phyloP scores from a whole-genome alignment of 2,113 vertebrate species.

The Mungos mungo region DNA sequence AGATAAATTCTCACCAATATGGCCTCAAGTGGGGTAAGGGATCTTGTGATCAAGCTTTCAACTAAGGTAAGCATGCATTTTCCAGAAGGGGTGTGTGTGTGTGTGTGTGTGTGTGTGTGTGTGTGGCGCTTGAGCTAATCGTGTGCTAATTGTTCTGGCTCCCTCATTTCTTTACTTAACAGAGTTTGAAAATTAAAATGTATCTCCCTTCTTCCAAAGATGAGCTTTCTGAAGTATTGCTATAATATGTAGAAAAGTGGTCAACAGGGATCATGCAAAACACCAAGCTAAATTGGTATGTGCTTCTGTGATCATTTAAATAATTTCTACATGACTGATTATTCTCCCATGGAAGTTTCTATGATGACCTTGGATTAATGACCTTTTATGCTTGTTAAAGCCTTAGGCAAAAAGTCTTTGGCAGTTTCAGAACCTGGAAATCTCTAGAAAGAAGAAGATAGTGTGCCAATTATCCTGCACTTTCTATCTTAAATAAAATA shows the following conservation, averaged over 20 bases:
- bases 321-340: background rate
- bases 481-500: slow-evolving; percentile 30
- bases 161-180: background rate
- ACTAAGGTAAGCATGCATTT: background rate
- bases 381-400: background rate
- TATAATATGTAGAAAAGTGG: background rate
- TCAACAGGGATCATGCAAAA: background rate
- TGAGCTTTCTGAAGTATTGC: background rate
- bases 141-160: background rate
- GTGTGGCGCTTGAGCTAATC: too few species aligned
- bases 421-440: background rate
- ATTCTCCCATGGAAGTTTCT: background rate
- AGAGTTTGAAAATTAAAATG: background rate
- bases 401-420: background rate
- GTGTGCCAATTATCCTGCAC: background rate
- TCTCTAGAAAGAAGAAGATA: background rate
- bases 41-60: background rate
- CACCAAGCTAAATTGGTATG: background rate
- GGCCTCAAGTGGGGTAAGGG: background rate
- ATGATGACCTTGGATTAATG: slow-evolving; percentile 4
- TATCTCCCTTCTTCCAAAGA: background rate
- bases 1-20: background rate
- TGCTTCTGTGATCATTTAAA: background rate
- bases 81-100: background rate
- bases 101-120: background rate